phyloP scores from a whole-genome alignment of 2,797 vertebrate genomes.

The Acrocephalus scirpaceus region DNA sequence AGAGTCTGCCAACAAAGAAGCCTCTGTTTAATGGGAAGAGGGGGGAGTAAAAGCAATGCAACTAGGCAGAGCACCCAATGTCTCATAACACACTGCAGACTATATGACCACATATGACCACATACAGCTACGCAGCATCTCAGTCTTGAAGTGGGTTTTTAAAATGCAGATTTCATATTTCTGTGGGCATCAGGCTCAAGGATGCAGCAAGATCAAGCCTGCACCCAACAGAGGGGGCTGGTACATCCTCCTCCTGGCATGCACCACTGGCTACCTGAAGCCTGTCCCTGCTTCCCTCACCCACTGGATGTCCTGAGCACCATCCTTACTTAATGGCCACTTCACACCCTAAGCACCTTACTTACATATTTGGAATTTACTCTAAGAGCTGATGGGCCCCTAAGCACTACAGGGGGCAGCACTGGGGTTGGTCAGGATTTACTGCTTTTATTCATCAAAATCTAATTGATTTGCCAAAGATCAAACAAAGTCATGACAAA shows the following conservation, averaged over 20 bases:
- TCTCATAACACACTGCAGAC: background rate
- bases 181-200: background rate
- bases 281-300: background rate
- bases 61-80: background rate
- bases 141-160: background rate
- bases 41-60: background rate
- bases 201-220: background rate
- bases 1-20: background rate
- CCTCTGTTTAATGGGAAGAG: background rate
- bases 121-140: background rate
- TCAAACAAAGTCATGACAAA: background rate
- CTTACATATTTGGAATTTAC: background rate
- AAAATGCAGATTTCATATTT: background rate
- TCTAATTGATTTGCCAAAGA: background rate
- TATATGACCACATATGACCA: background rate
- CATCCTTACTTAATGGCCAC: background rate
- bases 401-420: background rate
- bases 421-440: background rate
- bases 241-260: background rate
- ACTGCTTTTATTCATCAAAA: background rate
- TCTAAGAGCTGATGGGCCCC: background rate
- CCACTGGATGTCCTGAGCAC: background rate
- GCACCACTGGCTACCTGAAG: background rate
- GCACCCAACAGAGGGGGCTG: background rate
- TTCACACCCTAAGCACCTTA: background rate